Conservation (phyloP, 1,140 invertebrate genomes). For the Cheumatopsyche charites region DNA sequence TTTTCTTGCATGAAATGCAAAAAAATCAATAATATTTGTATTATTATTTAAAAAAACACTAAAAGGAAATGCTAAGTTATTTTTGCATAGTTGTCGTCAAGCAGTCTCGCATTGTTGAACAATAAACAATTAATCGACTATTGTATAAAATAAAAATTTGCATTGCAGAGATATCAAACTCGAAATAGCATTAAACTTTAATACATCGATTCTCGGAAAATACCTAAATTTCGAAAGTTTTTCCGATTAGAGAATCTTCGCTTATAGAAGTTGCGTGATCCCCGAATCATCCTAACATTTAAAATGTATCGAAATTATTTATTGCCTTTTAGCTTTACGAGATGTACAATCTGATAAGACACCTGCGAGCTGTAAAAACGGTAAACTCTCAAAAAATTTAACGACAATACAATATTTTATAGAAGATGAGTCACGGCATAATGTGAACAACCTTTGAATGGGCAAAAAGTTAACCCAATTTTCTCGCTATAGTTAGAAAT, state of each 20-base stretch:
- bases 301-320: not conserved
- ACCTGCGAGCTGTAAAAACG: too few relatives aligned
- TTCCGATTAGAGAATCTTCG: slow-evolving; percentile 4
- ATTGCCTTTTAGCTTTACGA: not conserved
- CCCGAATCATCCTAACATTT: not conserved
- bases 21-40: too few relatives aligned
- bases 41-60: too few relatives aligned
- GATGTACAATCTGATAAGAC: too few relatives aligned
- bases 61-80: not conserved
- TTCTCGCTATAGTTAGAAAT: not conserved
- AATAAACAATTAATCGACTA: slow-evolving; percentile 14
- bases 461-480: not conserved
- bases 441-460: slow-evolving; percentile 3
- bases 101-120: slow-evolving; percentile 21
- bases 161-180: not conserved
- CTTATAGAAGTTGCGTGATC: not conserved
- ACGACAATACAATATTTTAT: not conserved
- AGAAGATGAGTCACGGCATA: not conserved
- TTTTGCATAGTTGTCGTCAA: slow-evolving; percentile 15
- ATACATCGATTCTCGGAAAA: too few relatives aligned
- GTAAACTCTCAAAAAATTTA: not conserved
- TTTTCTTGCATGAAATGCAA: too few relatives aligned
- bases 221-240: not conserved
- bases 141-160: slow-evolving; percentile 6
- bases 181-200: too few relatives aligned